Conservation (phyloP, 2,888 invertebrate species). For the Spilarctia lutea region DNA sequence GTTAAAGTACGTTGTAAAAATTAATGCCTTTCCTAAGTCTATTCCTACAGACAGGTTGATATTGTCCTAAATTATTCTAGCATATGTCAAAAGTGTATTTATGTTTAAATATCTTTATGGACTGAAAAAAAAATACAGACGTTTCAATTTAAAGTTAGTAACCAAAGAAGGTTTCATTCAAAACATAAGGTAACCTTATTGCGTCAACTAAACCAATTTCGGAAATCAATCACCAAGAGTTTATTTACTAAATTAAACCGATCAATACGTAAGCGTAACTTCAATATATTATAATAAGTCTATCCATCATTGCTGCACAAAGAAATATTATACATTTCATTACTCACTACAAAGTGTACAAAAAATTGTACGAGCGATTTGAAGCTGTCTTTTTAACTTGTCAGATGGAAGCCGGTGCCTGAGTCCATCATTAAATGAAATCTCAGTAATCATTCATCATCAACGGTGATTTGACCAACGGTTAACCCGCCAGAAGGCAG, state of each 20-base stretch:
- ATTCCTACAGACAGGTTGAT: neutral
- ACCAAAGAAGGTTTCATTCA: neutral
- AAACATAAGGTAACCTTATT: conserved; percentile 3
- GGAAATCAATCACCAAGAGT: conserved; percentile 41
- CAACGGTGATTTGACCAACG: conserved; percentile 77
- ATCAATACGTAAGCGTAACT: conserved; percentile 50
- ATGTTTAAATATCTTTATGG: neutral
- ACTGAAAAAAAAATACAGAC: no score
- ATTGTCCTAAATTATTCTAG: neutral
- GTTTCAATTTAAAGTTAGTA: neutral
- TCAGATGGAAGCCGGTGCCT: conserved; percentile 72
- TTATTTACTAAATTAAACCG: conserved; percentile 44
- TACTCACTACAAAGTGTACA: conserved; percentile 57
- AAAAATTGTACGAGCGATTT: conserved; percentile 56
- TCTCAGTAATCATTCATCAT: conserved; percentile 85
- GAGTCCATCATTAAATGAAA: conserved; percentile 80
- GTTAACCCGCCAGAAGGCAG: conserved; percentile 73
- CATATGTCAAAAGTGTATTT: neutral
- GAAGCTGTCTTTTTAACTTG: conserved; percentile 66
- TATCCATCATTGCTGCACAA: conserved; percentile 58
- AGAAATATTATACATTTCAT: conserved; percentile 74
- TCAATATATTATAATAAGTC: conserved; percentile 49
- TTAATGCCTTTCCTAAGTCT: neutral
- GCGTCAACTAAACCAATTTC: conserved; percentile 4
- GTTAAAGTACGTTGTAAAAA: neutral